Evolutionary conservation across 2,797 vertebrate genomes (phyloP), one percentile per base, ranked within the genome.

Genomic region (Adrianichthys oophorus): DNA sequence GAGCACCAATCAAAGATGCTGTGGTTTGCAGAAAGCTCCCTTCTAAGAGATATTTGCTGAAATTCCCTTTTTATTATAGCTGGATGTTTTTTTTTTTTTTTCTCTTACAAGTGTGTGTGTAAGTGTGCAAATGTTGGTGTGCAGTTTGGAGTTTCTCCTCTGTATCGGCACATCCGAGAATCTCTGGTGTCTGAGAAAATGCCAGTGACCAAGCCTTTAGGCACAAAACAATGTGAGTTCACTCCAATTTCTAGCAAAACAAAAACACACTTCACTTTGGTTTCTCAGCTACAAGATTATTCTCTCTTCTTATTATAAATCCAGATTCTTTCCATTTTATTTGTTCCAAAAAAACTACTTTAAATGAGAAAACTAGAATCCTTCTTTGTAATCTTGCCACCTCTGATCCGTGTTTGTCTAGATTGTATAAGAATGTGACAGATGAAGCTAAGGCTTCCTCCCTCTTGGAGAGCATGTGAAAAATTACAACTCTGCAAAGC

Each of bases 151-250:
- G 46, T 67, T 68, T 85, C 79, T 85, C 80, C 76, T 82, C 59
- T 29, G 65, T 74, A 58, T 76, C 63, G 71, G 79, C 74, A 84
- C 74, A 84, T 87, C 83, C 82, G 70, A 89, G 72, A 86, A 75
- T 76, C 70, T 82, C 57, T 82, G 58, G 17, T 72, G 86, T 59
- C 78, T 74, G 72, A 68, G 72, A 68, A 80, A 70, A 83, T 74
- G 80, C 87, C 83, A 84, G 60, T 46, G 65, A 59, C 70, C 76
- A 52, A 72, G 74, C 76, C 81, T 75, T 41, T 32, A 0, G 75
- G 85, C 74, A 57, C 65, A 52, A 86, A 86, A 57, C 72, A 75
- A 86, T 85, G 85, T 15, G 65, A 57, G 72, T 82, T 78, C 65
- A 52, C 58, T 79, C 68, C 77, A 68, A 50, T 62, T 80, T 79